phyloP scores from a whole-genome alignment of 2,113 vertebrate species.

The Pionites leucogaster region DNA sequence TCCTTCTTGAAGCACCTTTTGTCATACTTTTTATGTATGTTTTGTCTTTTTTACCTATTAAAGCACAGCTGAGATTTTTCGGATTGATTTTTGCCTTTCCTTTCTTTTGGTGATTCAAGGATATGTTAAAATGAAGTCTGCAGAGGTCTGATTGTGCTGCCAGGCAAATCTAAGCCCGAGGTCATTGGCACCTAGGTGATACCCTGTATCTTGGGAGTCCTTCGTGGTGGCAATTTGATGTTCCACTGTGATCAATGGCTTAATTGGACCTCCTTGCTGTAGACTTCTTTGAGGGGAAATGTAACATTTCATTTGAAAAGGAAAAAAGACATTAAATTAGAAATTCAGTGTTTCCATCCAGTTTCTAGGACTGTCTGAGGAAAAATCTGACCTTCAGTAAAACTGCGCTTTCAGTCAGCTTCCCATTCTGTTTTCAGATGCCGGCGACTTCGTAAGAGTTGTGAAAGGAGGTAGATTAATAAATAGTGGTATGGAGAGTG shows the following conservation, averaged over 20 bases:
- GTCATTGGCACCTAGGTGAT: neutral
- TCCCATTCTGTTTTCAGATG: neutral
- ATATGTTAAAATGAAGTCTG: neutral
- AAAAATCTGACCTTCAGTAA: neutral
- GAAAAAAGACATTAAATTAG: too few species aligned
- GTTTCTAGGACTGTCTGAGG: neutral
- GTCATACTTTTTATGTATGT: neutral
- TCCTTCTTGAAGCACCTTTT: neutral
- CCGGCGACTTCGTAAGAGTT: neutral
- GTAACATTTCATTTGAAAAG: neutral
- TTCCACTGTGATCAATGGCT: neutral
- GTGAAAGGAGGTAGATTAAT: neutral
- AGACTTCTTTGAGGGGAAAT: neutral
- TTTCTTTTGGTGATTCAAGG: neutral
- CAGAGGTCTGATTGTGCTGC: neutral
- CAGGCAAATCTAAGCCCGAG: neutral
- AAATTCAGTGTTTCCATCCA: neutral
- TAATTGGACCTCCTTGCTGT: neutral
- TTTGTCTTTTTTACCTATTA: neutral
- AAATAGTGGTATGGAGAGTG: neutral
- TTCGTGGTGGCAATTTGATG: neutral
- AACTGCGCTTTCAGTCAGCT: neutral
- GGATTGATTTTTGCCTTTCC: neutral
- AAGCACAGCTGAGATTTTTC: neutral
- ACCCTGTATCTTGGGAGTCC: neutral